phyloP scores from a whole-genome alignment of 2,113 vertebrate species.

The Scytalopus superciliaris region DNA sequence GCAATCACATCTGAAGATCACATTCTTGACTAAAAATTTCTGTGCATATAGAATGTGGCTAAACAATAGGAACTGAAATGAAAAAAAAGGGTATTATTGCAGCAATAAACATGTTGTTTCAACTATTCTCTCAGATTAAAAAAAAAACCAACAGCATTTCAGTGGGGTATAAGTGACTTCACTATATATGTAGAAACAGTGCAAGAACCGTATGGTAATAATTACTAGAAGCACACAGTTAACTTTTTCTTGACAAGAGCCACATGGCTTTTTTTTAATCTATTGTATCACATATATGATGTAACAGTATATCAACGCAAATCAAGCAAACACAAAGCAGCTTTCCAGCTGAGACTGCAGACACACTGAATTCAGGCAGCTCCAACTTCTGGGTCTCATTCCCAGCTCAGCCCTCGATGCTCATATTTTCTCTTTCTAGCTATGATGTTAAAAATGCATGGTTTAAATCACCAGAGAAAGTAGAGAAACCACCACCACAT shows the following conservation, averaged over 20 bases:
- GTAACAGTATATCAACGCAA: conserved; percentile 60
- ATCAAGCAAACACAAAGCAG: conserved; percentile 31
- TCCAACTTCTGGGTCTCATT: not conserved
- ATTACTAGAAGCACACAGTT: conserved; percentile 66
- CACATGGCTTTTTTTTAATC: conserved; percentile 70
- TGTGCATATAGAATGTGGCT: not conserved
- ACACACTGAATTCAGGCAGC: not conserved
- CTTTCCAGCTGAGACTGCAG: conserved; percentile 47
- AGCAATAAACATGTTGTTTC: not conserved
- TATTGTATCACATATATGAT: conserved; percentile 70
- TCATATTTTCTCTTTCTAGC: conserved; percentile 15
- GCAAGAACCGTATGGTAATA: conserved; percentile 50
- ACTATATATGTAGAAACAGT: not conserved
- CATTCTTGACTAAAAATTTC: not conserved
- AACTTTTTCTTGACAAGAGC: conserved; percentile 66
- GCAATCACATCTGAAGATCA: not conserved
- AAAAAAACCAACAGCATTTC: not conserved
- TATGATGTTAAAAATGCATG: not conserved
- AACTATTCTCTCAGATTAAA: not conserved
- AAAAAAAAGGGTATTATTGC: not conserved
- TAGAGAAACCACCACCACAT: not conserved
- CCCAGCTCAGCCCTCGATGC: not conserved
- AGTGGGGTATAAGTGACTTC: not conserved
- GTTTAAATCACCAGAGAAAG: conserved; percentile 28
- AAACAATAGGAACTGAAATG: not conserved